Percentiles rank a stretch among this genome's conserved stretches.
Evolutionary conservation across 2,888 invertebrate genomes (phyloP).

Genomic region (Arenicola marina): DNA sequence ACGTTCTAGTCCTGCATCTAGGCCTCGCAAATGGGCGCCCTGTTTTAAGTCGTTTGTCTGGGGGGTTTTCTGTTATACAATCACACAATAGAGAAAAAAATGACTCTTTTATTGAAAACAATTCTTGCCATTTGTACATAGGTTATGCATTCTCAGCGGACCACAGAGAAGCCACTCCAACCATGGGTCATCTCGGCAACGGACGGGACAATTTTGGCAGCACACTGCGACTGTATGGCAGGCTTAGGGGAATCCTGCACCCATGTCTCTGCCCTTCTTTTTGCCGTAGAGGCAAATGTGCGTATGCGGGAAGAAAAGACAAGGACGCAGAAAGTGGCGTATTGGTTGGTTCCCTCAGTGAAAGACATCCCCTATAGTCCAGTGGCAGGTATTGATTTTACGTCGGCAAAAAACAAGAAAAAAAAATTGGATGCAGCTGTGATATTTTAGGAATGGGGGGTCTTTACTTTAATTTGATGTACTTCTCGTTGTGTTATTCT

Average conservation of each 20-base stretch:
- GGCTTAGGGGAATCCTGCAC: constrained; percentile 35
- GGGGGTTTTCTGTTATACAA: too few relatives aligned
- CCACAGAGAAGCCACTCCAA: constrained; percentile 6
- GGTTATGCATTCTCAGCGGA: constrained; percentile 11
- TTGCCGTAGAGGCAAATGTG: constrained; percentile 28
- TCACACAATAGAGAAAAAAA: too few relatives aligned
- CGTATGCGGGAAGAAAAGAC: constrained; percentile 9
- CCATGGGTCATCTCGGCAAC: constrained; percentile 4
- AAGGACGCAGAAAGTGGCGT: neutral
- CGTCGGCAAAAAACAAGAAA: neutral
- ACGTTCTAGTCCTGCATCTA: too few relatives aligned
- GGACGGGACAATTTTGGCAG: constrained; percentile 8
- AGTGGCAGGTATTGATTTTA: too few relatives aligned
- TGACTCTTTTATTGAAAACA: too few relatives aligned
- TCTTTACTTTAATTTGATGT: too few relatives aligned
- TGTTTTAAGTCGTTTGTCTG: too few relatives aligned
- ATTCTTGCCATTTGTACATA: neutral
- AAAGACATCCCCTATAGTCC: neutral
- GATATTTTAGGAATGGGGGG: too few relatives aligned
- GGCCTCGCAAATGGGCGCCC: too few relatives aligned
- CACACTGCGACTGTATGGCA: constrained; percentile 38
- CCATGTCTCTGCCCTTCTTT: constrained; percentile 34
- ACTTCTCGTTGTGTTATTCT: too few relatives aligned
- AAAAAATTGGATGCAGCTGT: neutral
- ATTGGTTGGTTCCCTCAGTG: neutral